Conservation (phyloP, 2,113 vertebrate species). For the Illadopsis cleaveri region DNA sequence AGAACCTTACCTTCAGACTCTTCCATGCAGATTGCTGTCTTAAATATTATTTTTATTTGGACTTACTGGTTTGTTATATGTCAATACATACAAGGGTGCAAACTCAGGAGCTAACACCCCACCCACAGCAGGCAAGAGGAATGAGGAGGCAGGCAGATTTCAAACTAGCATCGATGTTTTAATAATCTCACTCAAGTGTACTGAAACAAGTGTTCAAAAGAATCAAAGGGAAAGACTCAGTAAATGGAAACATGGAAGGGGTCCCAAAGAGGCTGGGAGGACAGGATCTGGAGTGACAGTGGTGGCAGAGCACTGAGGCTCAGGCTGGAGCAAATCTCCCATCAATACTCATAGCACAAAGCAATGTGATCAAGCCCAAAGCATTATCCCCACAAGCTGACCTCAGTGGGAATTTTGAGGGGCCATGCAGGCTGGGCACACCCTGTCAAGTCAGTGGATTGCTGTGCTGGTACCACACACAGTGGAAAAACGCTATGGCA, state of each 20-base stretch:
- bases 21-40: neutral
- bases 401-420: neutral
- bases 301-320: neutral
- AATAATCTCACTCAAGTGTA: neutral
- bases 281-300: neutral
- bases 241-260: neutral
- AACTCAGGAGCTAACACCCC: neutral
- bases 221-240: neutral
- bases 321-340: neutral
- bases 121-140: neutral
- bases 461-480: neutral
- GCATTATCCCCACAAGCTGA: neutral
- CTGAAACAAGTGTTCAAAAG: neutral
- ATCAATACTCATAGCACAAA: neutral
- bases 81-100: fast-evolving
- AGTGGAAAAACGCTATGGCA: neutral
- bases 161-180: neutral
- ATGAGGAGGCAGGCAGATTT: neutral
- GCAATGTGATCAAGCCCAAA: neutral
- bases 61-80: neutral
- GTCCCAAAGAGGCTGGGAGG: neutral
- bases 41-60: neutral
- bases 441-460: neutral
- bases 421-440: neutral
- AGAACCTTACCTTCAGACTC: neutral